A percentile compares a stretch with the other conserved stretches of the same genome.
Evolutionary conservation across 2,113 vertebrate genomes (phyloP).

Genomic region (Galemys pyrenaicus): DNA sequence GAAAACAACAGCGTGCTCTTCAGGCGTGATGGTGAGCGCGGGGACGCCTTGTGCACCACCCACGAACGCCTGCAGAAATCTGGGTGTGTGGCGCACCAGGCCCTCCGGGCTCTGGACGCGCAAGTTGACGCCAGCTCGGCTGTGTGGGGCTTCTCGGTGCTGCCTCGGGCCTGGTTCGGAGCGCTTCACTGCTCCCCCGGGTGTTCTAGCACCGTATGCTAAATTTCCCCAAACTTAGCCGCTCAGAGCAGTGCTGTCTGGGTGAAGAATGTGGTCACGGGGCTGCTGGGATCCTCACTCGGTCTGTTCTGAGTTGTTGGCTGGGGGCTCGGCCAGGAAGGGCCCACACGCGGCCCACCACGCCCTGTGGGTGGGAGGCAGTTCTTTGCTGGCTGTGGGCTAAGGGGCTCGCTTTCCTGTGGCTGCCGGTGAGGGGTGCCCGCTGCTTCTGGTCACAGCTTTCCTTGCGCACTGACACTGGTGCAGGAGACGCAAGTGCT

Average conservation of each 20-base stretch:
- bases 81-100: too few species aligned
- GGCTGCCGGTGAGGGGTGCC: neutral
- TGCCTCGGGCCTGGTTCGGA: too few species aligned
- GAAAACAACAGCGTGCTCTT: neutral
- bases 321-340: accelerated
- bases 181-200: too few species aligned
- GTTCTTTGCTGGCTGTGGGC: neutral
- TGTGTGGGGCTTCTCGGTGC: too few species aligned
- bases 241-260: neutral
- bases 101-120: too few species aligned
- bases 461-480: neutral
- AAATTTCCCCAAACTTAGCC: neutral
- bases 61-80: too few species aligned
- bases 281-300: neutral
- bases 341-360: accelerated
- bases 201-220: neutral
- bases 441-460: neutral
- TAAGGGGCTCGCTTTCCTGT: neutral
- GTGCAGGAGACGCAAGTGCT: neutral
- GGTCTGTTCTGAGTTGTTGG: neutral
- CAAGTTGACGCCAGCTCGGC: too few species aligned
- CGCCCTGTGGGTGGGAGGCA: accelerated
- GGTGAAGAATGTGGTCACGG: neutral
- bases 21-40: neutral
- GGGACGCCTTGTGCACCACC: too few species aligned